A percentile compares a stretch with the other conserved stretches of the same genome.
phyloP scores from a whole-genome alignment of 2,113 vertebrate genomes.

The Chelonoidis abingdonii region DNA sequence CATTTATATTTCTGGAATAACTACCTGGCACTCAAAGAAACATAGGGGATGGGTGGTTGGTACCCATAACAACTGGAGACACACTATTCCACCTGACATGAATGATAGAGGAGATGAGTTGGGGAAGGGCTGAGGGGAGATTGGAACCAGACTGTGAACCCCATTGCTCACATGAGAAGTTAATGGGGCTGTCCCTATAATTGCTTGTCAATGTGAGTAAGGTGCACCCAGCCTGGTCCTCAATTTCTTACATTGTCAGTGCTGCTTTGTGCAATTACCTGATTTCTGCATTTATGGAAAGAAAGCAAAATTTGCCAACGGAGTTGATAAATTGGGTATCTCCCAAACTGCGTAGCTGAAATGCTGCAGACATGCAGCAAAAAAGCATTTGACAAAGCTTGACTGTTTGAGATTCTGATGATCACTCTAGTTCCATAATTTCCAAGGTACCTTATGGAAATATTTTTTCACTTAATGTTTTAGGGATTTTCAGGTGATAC shows the following conservation, averaged over 20 bases:
- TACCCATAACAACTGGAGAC: neutral
- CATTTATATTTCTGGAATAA: neutral
- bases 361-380: rapidly evolving
- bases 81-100: neutral
- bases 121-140: neutral
- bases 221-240: neutral
- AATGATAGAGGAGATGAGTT: neutral
- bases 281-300: neutral
- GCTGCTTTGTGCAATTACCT: neutral
- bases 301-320: neutral
- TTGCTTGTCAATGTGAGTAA: neutral
- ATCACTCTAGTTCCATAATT: neutral
- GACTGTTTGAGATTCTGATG: rapidly evolving
- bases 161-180: neutral
- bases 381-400: neutral
- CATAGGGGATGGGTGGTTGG: neutral
- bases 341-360: neutral
- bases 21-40: neutral
- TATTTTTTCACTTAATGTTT: neutral
- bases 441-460: neutral
- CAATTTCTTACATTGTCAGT: too few species aligned
- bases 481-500: neutral
- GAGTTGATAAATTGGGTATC: neutral
- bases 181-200: neutral
- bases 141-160: neutral